Base-by-base conservation (phyloP, 2,797 vertebrate species). In the Peromyscus aztecus region DNA sequence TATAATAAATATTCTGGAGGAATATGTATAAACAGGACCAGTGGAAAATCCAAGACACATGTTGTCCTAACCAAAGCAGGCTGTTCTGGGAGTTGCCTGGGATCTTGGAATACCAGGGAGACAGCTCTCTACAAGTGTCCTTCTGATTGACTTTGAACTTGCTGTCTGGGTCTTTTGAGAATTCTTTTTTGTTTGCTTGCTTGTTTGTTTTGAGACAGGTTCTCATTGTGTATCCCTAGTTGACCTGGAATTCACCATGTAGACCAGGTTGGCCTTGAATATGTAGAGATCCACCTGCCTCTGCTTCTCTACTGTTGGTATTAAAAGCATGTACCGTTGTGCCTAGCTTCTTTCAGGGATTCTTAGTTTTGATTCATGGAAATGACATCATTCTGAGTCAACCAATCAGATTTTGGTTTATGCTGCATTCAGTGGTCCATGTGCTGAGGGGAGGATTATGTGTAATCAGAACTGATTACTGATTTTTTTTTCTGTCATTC, bases 1-100 rank as follows among this genome's bases (percentile, higher is more conserved):
- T 67, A 6, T 14, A 49, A 80, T 83, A 95, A 78, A 73, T 80
- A 96, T 59, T 86, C 76, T 67, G 13, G 21, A 83, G 71, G 76
- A 92, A 81, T 52, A 63, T 59, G n/a, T 57, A 31, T 75, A 89
- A 87, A 93, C 49, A 94, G 75, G 14, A 12, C 55, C 59, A 11
- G 12, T 81, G 57, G 81, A 71, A 93, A 96, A 92, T 71, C 57
- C 4, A 63, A 88, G 85, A 71, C 37, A 65, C 10, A 59, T 71
- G 61, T 34, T 27, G 59, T 3, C 6, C 27, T 63, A 29, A 24
- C 29, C 4, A 55, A 91, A 63, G 61, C 24, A 94, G 46, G 49
- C 69, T 83, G 43, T 11, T 57, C 40, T 55, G 16, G 40, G 59
- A 94, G 61, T 46, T 57, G 23, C 37, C 59, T 77, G 52, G 24